Percentiles rank a stretch among this genome's conserved stretches.
Conservation (phyloP, 2,113 vertebrate genomes). For the Chaetorhynchus papuensis region DNA sequence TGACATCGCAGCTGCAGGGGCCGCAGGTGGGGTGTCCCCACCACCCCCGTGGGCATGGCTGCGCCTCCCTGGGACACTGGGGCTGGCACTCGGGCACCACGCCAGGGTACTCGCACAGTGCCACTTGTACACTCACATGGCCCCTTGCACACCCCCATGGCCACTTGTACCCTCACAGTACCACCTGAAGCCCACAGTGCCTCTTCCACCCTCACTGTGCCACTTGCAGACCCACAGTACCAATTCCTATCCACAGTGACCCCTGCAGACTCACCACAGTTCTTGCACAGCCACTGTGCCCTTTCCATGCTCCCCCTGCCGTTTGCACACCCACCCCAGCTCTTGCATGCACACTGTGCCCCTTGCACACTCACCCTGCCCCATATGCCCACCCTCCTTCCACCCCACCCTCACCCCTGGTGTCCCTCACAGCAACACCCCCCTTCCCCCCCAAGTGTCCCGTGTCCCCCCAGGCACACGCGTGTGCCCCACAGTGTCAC, state of each 20-base stretch:
- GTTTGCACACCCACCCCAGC: neutral
- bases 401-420: fast-evolving
- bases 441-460: fast-evolving
- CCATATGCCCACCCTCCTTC: neutral
- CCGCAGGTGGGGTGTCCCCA: slow-evolving; percentile 94
- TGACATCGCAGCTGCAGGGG: slow-evolving; percentile 85
- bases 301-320: neutral
- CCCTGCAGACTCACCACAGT: neutral
- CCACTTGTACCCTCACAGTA: neutral
- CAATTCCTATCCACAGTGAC: neutral
- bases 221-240: neutral
- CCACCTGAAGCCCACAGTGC: neutral
- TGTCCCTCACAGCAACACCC: fast-evolving
- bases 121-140: neutral
- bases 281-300: neutral
- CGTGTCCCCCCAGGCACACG: fast-evolving
- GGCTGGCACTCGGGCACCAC: neutral
- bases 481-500: neutral
- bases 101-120: neutral
- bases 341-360: fast-evolving
- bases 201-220: no score
- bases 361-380: neutral
- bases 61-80: slow-evolving; percentile 68
- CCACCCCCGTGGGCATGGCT: slow-evolving; percentile 91
- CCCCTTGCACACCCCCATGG: no score